phyloP scores from a whole-genome alignment of 2,888 invertebrate species.

The Chouioia cunea region DNA sequence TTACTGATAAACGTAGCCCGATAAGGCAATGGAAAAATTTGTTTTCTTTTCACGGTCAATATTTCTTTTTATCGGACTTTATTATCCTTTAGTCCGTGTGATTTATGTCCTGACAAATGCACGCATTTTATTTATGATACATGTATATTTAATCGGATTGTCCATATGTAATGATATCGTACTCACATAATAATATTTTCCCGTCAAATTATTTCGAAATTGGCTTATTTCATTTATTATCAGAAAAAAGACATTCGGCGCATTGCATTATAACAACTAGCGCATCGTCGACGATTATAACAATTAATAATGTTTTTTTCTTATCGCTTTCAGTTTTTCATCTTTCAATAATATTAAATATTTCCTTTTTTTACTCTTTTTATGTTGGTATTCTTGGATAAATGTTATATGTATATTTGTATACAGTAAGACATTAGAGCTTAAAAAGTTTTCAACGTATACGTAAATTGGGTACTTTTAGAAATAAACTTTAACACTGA shows the following conservation, averaged over 20 bases:
- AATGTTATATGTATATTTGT: constrained; percentile 38
- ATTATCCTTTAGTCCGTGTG: constrained; percentile 14
- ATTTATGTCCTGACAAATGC: constrained; percentile 35
- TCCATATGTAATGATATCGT: constrained; percentile 63
- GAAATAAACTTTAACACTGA: constrained; percentile 36
- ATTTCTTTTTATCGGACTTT: constrained; percentile 34
- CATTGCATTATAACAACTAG: constrained; percentile 41
- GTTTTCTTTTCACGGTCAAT: constrained; percentile 1
- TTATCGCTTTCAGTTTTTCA: constrained; percentile 25
- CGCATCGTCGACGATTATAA: constrained; percentile 40
- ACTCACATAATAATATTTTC: constrained; percentile 48
- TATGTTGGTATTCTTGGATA: constrained; percentile 25
- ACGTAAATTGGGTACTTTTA: constrained; percentile 16
- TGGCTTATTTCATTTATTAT: constrained; percentile 14
- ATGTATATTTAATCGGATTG: constrained; percentile 56
- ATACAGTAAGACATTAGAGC: constrained; percentile 42
- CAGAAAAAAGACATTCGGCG: constrained; percentile 18
- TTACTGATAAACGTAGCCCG: constrained; percentile 6
- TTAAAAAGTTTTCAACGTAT: constrained; percentile 31
- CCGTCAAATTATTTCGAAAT: constrained; percentile 24
- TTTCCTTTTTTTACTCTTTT: constrained; percentile 12
- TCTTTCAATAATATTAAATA: constrained; percentile 4
- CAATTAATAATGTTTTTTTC: constrained; percentile 41
- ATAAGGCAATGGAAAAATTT: constrained; percentile 18
- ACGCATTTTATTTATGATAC: constrained; percentile 52